Conservation (phyloP, 2,888 invertebrate species). For the Epirrhoe tristata region DNA sequence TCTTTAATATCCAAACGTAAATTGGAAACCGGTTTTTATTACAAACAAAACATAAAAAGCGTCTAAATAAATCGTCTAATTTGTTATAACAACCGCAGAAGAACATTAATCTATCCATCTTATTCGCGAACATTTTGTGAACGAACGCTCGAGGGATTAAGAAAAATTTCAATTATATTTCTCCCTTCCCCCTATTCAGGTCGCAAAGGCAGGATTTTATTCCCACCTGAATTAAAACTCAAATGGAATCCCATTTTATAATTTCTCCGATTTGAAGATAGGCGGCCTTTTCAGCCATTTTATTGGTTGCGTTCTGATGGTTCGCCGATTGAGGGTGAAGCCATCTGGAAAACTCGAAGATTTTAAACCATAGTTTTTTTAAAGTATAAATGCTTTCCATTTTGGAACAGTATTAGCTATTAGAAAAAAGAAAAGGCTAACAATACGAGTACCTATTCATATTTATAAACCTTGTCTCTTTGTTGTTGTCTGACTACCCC, state of each 20-base stretch:
- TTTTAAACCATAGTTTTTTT: too few relatives aligned
- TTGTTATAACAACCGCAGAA: conserved; percentile 45
- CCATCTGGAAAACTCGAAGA: conserved; percentile 35
- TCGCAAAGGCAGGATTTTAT: conserved; percentile 52
- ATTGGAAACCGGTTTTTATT: conserved; percentile 14
- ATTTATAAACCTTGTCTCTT: background rate
- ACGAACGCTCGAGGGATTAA: conserved; percentile 59
- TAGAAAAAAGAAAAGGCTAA: too few relatives aligned
- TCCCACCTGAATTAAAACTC: conserved; percentile 62
- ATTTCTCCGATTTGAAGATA: conserved; percentile 62
- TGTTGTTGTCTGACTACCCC: too few relatives aligned
- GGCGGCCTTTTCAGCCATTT: conserved; percentile 49
- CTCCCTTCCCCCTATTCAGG: conserved; percentile 44
- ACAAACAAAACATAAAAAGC: conserved; percentile 18
- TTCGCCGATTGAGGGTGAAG: conserved; percentile 39
- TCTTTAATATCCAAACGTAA: conserved; percentile 2
- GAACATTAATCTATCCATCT: conserved; percentile 52
- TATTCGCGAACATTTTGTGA: conserved; percentile 47
- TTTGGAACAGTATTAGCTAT: too few relatives aligned
- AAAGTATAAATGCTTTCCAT: too few relatives aligned
- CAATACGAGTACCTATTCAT: background rate
- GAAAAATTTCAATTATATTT: conserved; percentile 71
- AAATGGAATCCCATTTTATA: conserved; percentile 70
- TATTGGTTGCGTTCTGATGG: conserved; percentile 46
- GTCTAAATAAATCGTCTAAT: conserved; percentile 43